Conservation (phyloP, 1,140 invertebrate genomes). For the Andricus grossulariae region DNA sequence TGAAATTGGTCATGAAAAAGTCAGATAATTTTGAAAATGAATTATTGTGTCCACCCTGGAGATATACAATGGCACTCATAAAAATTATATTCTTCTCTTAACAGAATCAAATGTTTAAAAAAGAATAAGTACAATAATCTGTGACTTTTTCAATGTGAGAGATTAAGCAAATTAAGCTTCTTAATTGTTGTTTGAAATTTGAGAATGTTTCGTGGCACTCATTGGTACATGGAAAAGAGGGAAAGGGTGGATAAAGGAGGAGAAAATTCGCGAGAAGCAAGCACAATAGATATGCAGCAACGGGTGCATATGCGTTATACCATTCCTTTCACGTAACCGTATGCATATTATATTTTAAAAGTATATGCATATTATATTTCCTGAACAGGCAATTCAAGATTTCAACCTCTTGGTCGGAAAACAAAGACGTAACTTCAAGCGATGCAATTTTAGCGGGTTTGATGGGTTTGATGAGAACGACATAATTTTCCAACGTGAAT, state of each 20-base stretch:
- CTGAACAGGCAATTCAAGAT: slow-evolving; percentile 25
- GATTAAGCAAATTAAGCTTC: background rate
- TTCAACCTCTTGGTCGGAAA: slow-evolving; percentile 8
- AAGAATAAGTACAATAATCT: too few relatives aligned
- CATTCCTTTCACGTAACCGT: slow-evolving; percentile 25
- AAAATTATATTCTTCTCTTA: too few relatives aligned
- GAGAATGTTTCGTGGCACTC: slow-evolving; percentile 1
- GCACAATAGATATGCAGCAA: slow-evolving; percentile 18
- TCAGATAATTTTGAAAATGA: too few relatives aligned
- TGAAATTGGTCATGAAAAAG: too few relatives aligned
- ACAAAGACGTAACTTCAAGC: background rate
- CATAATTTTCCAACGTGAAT: background rate
- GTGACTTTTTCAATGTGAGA: too few relatives aligned
- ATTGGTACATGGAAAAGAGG: background rate
- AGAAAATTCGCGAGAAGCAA: slow-evolving; percentile 5
- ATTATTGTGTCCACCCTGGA: too few relatives aligned
- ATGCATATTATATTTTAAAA: slow-evolving; percentile 30
- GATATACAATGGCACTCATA: too few relatives aligned
- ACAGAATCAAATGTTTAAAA: too few relatives aligned
- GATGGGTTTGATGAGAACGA: background rate
- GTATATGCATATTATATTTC: slow-evolving; percentile 29
- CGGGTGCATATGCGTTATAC: background rate
- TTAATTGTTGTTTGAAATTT: slow-evolving; percentile 24
- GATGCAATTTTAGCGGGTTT: background rate
- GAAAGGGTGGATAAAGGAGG: background rate